These are phyloP conservation scores for Empis livida DNA, from an alignment of 2,888 invertebrate genomes.

Conservation along the genomic window DNA sequence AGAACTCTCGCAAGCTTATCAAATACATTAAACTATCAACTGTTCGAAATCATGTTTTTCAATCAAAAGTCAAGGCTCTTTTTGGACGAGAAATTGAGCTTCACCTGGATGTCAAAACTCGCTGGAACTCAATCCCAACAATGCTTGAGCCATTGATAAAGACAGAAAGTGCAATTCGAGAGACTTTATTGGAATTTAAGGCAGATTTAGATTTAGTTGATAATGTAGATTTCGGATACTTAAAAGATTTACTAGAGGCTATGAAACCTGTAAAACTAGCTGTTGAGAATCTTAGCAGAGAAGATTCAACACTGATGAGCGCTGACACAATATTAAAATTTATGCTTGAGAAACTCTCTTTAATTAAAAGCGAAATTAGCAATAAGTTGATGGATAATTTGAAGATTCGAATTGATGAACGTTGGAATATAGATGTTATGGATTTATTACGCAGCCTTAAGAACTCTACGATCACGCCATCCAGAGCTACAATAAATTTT, in stretches of 20 bases:
- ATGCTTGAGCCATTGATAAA: neutral
- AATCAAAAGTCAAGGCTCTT: neutral
- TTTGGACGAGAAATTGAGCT: neutral
- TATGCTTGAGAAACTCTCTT: neutral
- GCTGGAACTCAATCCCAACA: slow-evolving; percentile 1
- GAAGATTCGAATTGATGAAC: slow-evolving; percentile 1
- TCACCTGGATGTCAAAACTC: neutral
- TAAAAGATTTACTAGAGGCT: neutral
- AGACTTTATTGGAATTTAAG: neutral
- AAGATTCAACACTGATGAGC: neutral
- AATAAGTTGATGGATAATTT: neutral
- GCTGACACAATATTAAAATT: neutral
- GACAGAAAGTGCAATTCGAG: neutral
- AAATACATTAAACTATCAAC: neutral
- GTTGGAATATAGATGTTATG: neutral
- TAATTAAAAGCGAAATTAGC: neutral
- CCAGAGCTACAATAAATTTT: neutral
- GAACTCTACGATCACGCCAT: neutral
- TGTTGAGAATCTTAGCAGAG: neutral
- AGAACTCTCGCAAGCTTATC: neutral
- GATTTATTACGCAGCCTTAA: neutral
- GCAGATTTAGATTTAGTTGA: neutral
- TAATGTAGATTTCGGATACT: neutral
- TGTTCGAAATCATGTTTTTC: slow-evolving; percentile 1
- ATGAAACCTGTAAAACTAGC: neutral